phyloP scores from a whole-genome alignment of 2,888 invertebrate species.

The Coremacera marginata region DNA sequence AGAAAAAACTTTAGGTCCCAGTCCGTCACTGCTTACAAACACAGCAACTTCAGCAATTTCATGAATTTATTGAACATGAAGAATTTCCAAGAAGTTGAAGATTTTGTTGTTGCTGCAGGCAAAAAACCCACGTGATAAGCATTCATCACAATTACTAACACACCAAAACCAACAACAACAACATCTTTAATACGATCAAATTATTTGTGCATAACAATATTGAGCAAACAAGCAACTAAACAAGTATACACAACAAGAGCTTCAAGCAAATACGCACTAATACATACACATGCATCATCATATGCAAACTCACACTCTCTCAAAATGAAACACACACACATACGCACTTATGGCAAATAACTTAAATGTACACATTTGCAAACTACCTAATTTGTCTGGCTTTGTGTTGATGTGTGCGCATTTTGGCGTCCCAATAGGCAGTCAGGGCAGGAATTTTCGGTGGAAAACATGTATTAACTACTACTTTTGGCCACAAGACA shows the following conservation, averaged over 20 bases:
- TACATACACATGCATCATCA: slow-evolving; percentile 1
- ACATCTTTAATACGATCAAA: slow-evolving; percentile 39
- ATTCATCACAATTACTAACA: slow-evolving; percentile 21
- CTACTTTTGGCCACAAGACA: too few relatives aligned
- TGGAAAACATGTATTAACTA: too few relatives aligned
- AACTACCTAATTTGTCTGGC: slow-evolving; percentile 7
- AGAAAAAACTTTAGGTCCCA: too few relatives aligned
- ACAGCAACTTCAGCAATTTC: too few relatives aligned
- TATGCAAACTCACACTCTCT: slow-evolving; percentile 37
- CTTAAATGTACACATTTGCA: slow-evolving; percentile 29
- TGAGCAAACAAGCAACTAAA: not conserved
- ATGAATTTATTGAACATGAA: too few relatives aligned
- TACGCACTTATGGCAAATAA: slow-evolving; percentile 35
- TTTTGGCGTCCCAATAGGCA: too few relatives aligned
- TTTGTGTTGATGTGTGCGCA: not conserved
- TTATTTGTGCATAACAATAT: slow-evolving; percentile 10
- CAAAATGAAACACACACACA: slow-evolving; percentile 21
- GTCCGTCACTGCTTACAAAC: too few relatives aligned
- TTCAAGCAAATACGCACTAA: not conserved
- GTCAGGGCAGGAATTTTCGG: too few relatives aligned
- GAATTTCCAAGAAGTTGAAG: too few relatives aligned
- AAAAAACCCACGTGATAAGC: not conserved
- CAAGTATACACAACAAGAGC: not conserved
- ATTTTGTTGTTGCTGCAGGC: not conserved
- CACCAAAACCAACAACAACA: slow-evolving; percentile 44